A percentile compares a stretch with the other conserved stretches of the same genome.
phyloP scores from a whole-genome alignment of 2,888 invertebrate genomes.

The Drosophila colorata region DNA sequence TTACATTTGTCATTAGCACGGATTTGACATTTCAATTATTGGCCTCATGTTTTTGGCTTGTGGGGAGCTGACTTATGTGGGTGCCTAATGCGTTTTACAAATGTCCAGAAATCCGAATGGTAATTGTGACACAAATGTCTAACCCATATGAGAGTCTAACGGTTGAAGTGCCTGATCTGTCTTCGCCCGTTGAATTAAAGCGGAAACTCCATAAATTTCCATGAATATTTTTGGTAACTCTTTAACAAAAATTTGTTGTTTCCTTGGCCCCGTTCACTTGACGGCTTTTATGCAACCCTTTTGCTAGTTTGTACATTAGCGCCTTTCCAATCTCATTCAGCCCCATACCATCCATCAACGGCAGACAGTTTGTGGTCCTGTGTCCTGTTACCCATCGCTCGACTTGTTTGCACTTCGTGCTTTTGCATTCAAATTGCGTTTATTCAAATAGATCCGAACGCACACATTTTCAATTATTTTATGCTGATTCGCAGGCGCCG shows the following conservation, averaged over 20 bases:
- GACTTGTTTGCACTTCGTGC: conserved; percentile 77
- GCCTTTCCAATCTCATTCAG: conserved; percentile 51
- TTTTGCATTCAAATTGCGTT: conserved; percentile 79
- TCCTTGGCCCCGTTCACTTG: conserved; percentile 5
- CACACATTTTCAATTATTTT: conserved; percentile 78
- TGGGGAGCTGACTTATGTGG: conserved; percentile 45
- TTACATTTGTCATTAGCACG: conserved; percentile 73
- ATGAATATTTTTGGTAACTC: not conserved
- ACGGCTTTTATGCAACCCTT: conserved; percentile 39
- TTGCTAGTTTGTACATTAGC: conserved; percentile 44
- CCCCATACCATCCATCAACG: conserved; percentile 55
- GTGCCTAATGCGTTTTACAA: conserved; percentile 46
- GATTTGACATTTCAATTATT: conserved; percentile 80
- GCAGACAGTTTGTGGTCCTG: conserved; percentile 50
- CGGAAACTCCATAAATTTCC: not conserved
- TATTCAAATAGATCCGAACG: conserved; percentile 74
- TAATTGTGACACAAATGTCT: conserved; percentile 46
- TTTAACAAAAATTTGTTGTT: not conserved
- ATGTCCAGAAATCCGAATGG: conserved; percentile 31
- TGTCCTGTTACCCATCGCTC: conserved; percentile 46
- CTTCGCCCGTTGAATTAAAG: not conserved
- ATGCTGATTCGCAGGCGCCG: conserved; percentile 70
- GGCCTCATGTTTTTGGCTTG: conserved; percentile 27
- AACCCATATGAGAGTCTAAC: not conserved
- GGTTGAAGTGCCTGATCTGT: conserved; percentile 23